Conservation (phyloP, 2,888 invertebrate species). For the Boloria selene region DNA sequence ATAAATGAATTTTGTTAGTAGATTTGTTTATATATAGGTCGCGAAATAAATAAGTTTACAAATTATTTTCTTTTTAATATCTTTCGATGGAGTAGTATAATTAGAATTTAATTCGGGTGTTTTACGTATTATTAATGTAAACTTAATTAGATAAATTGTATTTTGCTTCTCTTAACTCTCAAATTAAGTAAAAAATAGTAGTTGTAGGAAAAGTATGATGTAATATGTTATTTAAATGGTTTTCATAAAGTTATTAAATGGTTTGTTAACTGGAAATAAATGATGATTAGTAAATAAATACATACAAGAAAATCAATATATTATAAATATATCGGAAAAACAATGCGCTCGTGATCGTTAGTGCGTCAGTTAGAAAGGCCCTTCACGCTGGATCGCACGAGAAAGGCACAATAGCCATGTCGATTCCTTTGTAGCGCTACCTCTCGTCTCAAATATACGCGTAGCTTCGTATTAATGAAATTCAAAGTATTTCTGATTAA, state of each 20-base stretch:
- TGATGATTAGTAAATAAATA: conserved; percentile 3
- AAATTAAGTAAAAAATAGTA: no score
- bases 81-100: no score
- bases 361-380: conserved; percentile 36
- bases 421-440: neutral
- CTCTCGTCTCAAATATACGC: no score
- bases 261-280: conserved; percentile 14
- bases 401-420: conserved; percentile 7
- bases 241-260: conserved; percentile 1
- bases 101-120: no score
- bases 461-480: no score
- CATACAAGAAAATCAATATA: conserved; percentile 13
- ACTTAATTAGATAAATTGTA: no score
- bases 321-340: conserved; percentile 22
- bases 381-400: conserved; percentile 25
- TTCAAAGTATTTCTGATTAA: no score
- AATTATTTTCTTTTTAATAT: neutral
- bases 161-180: no score
- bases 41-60: neutral
- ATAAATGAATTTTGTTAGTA: conserved; percentile 28
- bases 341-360: conserved; percentile 33
- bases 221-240: neutral
- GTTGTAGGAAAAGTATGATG: no score
- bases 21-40: conserved; percentile 11
- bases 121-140: no score